Conservation (phyloP, 2,113 vertebrate species). For the Lates calcarifer region DNA sequence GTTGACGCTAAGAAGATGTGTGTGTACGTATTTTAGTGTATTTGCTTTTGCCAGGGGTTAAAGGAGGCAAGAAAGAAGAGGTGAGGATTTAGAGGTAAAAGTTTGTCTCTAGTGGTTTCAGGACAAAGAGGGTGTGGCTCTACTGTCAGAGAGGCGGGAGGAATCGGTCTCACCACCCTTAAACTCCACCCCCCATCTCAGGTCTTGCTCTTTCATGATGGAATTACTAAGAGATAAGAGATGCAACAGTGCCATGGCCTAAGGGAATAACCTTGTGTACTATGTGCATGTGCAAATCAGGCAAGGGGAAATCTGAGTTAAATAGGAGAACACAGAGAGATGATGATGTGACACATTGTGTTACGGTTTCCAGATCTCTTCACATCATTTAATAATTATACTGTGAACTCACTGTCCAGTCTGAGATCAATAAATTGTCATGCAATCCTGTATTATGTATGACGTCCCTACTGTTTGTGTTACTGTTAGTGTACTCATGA, state of each 20-base stretch:
- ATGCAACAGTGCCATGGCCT: constrained; percentile 27
- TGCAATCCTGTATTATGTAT: neutral
- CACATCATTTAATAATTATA: neutral
- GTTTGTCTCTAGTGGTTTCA: constrained; percentile 31
- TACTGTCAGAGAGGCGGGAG: constrained; percentile 2
- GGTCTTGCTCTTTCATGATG: constrained; percentile 33
- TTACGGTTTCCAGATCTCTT: neutral
- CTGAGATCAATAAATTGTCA: neutral
- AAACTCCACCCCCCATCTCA: constrained; percentile 41
- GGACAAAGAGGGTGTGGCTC: constrained; percentile 51
- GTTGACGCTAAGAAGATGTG: constrained; percentile 21
- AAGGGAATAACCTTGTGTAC: constrained; percentile 38
- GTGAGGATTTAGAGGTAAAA: constrained; percentile 10
- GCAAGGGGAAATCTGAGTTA: neutral
- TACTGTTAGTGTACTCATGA: neutral
- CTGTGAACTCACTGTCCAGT: neutral
- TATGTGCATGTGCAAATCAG: constrained; percentile 10
- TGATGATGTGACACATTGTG: neutral
- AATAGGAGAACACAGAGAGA: neutral
- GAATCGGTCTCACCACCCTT: constrained; percentile 53
- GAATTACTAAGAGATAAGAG: constrained; percentile 36
- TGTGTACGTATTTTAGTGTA: neutral
- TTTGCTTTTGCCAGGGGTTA: neutral
- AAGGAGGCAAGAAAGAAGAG: neutral
- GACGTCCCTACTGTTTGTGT: neutral